Conservation (phyloP, 2,797 vertebrate species). For the Zenarchopterus dispar region DNA sequence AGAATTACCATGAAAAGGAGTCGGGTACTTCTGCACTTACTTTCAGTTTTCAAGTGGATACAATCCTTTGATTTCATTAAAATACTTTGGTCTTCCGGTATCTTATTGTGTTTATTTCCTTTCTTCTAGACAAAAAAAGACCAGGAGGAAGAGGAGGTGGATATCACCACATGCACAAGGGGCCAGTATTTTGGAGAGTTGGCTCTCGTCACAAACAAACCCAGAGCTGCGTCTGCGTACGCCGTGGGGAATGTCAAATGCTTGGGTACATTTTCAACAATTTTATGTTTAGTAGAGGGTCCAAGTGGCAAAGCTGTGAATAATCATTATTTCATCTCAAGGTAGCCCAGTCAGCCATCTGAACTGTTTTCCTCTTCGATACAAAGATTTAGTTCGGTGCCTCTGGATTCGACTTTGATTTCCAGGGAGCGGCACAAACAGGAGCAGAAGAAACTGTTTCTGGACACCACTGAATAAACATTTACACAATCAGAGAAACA, state of each 20-base stretch:
- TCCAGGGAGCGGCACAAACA: too few relatives aligned
- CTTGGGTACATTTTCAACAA: slow-evolving; percentile 85
- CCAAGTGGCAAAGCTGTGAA: neutral
- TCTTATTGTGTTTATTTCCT: slow-evolving; percentile 28
- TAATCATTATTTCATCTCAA: neutral
- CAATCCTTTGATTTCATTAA: neutral
- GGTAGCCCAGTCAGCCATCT: too few relatives aligned
- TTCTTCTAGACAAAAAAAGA: slow-evolving; percentile 81
- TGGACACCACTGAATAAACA: too few relatives aligned
- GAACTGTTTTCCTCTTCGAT: too few relatives aligned
- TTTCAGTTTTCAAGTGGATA: neutral
- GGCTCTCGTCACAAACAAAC: slow-evolving; percentile 97
- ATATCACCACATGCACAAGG: slow-evolving; percentile 92
- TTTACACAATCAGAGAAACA: too few relatives aligned
- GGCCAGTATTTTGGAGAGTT: slow-evolving; percentile 99
- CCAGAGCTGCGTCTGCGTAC: slow-evolving; percentile 96
- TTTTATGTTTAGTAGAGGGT: slow-evolving; percentile 3
- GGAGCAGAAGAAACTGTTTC: too few relatives aligned
- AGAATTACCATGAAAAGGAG: slow-evolving; percentile 96
- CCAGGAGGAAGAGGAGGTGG: slow-evolving; percentile 88
- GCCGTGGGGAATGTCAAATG: slow-evolving; percentile 97
- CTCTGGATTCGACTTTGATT: too few relatives aligned
- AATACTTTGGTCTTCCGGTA: neutral
- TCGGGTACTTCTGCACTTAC: slow-evolving; percentile 82
- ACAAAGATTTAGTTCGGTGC: too few relatives aligned